These are phyloP conservation scores for Gadopsis marmoratus DNA, from an alignment of 2,797 vertebrate species.

Conservation along the genomic window DNA sequence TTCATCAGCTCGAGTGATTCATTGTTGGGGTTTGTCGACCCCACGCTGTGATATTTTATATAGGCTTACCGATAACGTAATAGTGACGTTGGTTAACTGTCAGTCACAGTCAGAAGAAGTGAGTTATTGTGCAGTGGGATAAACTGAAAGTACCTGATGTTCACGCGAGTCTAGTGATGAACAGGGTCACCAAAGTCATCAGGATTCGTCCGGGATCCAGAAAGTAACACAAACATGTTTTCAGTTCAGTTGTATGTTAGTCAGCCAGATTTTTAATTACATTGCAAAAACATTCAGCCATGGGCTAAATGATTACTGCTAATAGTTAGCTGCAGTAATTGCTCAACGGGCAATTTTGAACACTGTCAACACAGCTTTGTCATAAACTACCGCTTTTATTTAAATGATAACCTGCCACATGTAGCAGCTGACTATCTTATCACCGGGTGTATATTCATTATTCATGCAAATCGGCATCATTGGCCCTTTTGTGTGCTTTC, in stretches of 20 bases:
- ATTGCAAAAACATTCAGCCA: not conserved
- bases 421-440: no score
- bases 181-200: not conserved
- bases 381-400: not conserved
- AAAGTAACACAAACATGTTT: not conserved
- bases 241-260: not conserved
- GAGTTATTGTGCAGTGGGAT: no score
- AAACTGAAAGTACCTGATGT: no score
- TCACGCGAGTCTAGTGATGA: not conserved
- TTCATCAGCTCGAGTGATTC: no score
- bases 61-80: no score
- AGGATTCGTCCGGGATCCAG: not conserved
- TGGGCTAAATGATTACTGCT: not conserved
- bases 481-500: not conserved
- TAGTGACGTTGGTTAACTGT: no score
- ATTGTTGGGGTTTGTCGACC: no score
- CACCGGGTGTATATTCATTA: not conserved
- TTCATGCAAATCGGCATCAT: not conserved
- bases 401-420: not conserved
- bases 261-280: not conserved
- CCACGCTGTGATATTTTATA: no score
- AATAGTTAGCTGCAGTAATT: not conserved
- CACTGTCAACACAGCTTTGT: not conserved
- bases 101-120: no score
- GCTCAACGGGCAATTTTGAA: not conserved